These are phyloP conservation scores for Aradus depressus DNA, from an alignment of 2,888 invertebrate genomes.

Conservation along the genomic window DNA sequence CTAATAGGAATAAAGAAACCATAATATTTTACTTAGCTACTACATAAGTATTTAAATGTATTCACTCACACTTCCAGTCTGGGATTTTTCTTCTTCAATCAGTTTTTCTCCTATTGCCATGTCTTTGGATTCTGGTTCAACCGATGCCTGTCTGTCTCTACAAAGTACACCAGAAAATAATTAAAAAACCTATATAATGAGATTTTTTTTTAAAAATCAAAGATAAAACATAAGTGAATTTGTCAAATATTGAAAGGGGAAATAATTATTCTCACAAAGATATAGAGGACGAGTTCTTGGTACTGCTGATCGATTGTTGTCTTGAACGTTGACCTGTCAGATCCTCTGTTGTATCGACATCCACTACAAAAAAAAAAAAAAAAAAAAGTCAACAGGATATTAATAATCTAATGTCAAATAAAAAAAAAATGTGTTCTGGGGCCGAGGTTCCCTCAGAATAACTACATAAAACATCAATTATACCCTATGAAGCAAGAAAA, in stretches of 20 bases:
- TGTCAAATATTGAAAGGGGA: background rate
- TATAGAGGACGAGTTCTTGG: background rate
- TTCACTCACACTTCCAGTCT: slow-evolving; percentile 72
- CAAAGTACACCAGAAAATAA: background rate
- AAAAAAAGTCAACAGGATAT: too few species aligned
- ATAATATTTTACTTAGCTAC: background rate
- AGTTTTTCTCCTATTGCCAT: slow-evolving; percentile 52
- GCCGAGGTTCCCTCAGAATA: too few species aligned
- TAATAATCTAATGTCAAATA: too few species aligned
- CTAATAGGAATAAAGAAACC: too few species aligned
- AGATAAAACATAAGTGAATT: background rate
- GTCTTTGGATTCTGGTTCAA: background rate
- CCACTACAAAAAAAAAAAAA: too few species aligned
- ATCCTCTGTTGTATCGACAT: too few species aligned
- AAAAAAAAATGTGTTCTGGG: too few species aligned
- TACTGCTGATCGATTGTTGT: too few species aligned
- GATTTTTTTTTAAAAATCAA: background rate
- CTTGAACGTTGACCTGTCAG: too few species aligned
- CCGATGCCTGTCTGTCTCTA: background rate
- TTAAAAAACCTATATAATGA: background rate
- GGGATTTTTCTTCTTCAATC: slow-evolving; percentile 80
- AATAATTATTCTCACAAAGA: slow-evolving; percentile 2
- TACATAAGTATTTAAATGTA: background rate
- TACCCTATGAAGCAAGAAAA: too few species aligned
- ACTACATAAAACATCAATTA: too few species aligned